Base-by-base conservation (phyloP, 1,140 invertebrate genomes). In the Manduca sexta region DNA sequence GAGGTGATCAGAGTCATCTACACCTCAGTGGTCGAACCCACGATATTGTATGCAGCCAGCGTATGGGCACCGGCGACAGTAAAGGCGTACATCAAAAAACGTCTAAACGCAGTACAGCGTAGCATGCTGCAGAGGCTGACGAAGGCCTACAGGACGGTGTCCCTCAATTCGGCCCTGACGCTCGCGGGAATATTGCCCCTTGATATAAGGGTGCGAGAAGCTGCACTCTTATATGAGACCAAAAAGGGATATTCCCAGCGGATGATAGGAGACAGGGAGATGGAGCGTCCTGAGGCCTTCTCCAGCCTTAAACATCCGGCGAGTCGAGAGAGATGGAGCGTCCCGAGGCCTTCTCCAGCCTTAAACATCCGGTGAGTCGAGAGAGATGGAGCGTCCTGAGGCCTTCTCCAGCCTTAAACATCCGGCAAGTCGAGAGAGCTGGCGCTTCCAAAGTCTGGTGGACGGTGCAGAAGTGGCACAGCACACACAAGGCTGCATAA, bases 1-100 rank as follows among this genome's bases (percentile, higher is more conserved):
- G 41, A 43, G 29, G 15, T 43, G 10, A 12, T 31, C 13, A 38
- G 11, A 10, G 37, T 26, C 4, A 44, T 51, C 3, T 51, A 51
- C 13, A 30, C 13, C 1, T 21, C 49, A 12, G 26, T 29, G 6
- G 29, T 51, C 1, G 41, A 51, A 33, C 49, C 41, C 1, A 39
- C 38, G 16, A 45, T 51, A 2, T 17, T 45, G 2, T 51, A 51
- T 21, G 49, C 49, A 10, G 41, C 49, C 10, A 45, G 49, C 29
- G 45, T 15, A 14, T 14, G 12, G 37, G 37, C 15, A 8, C 15
- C 37, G 11, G 37, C 37, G 4, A 17, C 12, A 10, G 4, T 3
- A 8, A 39, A 39, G 37, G 11, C 11, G 11, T 3, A 11, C 4
- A 11, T 13, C 33, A 34, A 11, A 11, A 34, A 34, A 15, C 8